Evolutionary conservation across 2,888 invertebrate species (phyloP).

Genomic region (Serripes groenlandicus): DNA sequence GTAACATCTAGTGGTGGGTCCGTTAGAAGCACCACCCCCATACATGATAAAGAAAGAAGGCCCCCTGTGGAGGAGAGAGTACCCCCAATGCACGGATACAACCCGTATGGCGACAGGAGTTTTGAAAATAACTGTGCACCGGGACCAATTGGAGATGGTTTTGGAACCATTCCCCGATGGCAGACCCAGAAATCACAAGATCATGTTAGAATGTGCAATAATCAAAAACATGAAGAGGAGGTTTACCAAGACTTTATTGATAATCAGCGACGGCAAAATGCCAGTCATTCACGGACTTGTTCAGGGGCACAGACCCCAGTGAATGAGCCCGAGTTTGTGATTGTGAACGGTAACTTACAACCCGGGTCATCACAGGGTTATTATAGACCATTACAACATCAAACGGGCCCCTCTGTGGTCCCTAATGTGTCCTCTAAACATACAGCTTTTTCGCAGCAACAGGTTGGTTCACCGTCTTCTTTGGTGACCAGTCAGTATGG

Average conservation of each 20-base stretch:
- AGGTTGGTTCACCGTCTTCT: slow-evolving; percentile 58
- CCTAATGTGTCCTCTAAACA: slow-evolving; percentile 34
- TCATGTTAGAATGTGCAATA: slow-evolving; percentile 66
- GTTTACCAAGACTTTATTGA: slow-evolving; percentile 78
- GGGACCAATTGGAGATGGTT: slow-evolving; percentile 70
- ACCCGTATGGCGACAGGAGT: slow-evolving; percentile 44
- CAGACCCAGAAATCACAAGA: slow-evolving; percentile 68
- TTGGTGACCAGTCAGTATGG: slow-evolving; percentile 8
- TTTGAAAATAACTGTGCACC: slow-evolving; percentile 49
- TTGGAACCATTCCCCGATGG: slow-evolving; percentile 77
- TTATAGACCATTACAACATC: background rate
- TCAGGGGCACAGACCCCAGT: slow-evolving; percentile 62
- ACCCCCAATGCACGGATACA: slow-evolving; percentile 43
- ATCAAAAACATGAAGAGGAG: slow-evolving; percentile 71
- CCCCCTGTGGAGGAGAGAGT: slow-evolving; percentile 61
- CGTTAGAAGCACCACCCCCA: slow-evolving; percentile 60
- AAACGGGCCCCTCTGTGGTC: background rate
- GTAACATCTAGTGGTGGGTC: slow-evolving; percentile 41
- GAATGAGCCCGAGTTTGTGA: slow-evolving; percentile 45
- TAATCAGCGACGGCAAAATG: slow-evolving; percentile 71
- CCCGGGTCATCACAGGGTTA: background rate
- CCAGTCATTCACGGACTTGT: slow-evolving; percentile 49
- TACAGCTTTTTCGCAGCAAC: slow-evolving; percentile 57
- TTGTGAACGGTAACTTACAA: slow-evolving; percentile 18
- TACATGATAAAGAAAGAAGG: slow-evolving; percentile 55